Evolutionary conservation across 2,113 vertebrate genomes (phyloP), one percentile per base, ranked within the genome.

Genomic region (Pogona vitticeps): DNA sequence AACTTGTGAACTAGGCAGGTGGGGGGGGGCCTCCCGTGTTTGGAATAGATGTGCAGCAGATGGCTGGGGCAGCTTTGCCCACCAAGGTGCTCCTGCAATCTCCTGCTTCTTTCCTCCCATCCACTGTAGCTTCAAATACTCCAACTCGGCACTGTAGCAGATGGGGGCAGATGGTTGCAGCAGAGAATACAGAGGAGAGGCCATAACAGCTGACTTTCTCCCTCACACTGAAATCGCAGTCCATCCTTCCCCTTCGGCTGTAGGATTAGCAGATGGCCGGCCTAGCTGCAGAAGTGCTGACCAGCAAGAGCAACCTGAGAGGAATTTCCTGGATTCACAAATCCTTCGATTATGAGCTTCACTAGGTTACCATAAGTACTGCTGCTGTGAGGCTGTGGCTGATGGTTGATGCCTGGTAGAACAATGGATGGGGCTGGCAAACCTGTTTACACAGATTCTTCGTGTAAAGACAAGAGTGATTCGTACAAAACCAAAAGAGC

Each of bases 111-210:
- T 33, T 33, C 70, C 61, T 82, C 59, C 26, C 33, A 76, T 59
- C 78, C 75, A 58, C 79, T 82, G 79, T 76, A 76, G 38, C 26
- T 81, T 87, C 38, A 21, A 86, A 31, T 67, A 63, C 59, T 76
- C 59, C 42, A 76, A 40, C 40, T 81, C 79, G 67, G 78, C 85
- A 52, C n/a, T 82, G 71, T 31, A 65, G 71, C 85, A 87, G 85
- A 87, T 81, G 85, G 58, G 61, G 85, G 58, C 79, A 82, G 85
- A 87, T 82, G 85, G 85, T 63, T 82, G 42, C n/a, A 82, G 40
- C 12, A 7, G 21, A 87, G 21, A 67, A 70, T 81, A 75, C 33
- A 73, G 46, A 52, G 23, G 56, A 80, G 56, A 12, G 77, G 56
- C 68, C 56, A 12, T 46, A 73, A 80, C 77, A 63, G 68, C 28